phyloP scores from a whole-genome alignment of 1,140 invertebrate species.

The Phymorhynchus buccinoides region DNA sequence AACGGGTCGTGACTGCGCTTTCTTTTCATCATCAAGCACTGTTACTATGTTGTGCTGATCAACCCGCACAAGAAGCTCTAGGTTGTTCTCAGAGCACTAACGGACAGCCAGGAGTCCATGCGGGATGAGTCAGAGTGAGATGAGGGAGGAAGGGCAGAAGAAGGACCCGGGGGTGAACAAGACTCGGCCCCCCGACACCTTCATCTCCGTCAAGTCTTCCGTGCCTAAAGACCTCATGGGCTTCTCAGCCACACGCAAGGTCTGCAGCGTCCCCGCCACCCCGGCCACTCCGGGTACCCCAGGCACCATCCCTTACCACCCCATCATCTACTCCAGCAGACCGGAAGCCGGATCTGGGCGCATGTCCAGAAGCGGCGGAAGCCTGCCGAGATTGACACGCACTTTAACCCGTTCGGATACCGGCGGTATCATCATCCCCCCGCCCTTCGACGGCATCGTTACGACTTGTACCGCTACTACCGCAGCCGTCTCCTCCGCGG shows the following conservation, averaged over 20 bases:
- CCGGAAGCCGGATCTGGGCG: background rate
- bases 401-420: background rate
- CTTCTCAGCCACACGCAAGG: background rate
- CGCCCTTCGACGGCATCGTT: background rate
- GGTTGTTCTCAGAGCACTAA: too few relatives aligned
- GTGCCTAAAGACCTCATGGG: background rate
- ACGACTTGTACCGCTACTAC: background rate
- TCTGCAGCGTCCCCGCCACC: background rate
- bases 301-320: background rate
- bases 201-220: background rate
- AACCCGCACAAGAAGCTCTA: too few relatives aligned
- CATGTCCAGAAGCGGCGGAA: background rate
- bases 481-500: background rate
- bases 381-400: background rate
- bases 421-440: background rate
- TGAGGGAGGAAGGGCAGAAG: background rate
- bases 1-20: too few relatives aligned
- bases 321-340: background rate
- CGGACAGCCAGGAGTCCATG: background rate
- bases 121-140: background rate
- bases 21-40: too few relatives aligned
- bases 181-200: background rate
- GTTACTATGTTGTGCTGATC: too few relatives aligned
- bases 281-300: conserved; percentile 2
- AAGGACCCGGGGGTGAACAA: background rate